Evolutionary conservation across 2,888 invertebrate genomes (phyloP).

Genomic region (Platycheirus rosarum): DNA sequence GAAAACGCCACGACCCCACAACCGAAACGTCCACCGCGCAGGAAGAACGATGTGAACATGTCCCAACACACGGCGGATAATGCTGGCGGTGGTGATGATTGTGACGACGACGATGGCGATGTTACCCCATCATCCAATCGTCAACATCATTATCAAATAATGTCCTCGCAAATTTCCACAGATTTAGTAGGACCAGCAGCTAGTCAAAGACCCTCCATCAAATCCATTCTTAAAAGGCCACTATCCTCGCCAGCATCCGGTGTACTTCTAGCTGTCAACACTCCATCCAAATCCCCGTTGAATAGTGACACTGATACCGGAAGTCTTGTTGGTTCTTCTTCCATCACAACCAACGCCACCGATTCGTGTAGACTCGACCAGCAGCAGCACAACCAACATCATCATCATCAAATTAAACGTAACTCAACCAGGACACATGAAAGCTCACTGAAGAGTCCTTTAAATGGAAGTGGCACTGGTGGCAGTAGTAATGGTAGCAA

Average conservation of each 20-base stretch:
- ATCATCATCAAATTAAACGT: slow-evolving; percentile 69
- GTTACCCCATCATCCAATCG: slow-evolving; percentile 29
- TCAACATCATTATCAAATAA: slow-evolving; percentile 50
- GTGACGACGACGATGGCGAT: slow-evolving; percentile 5
- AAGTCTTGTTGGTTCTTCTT: slow-evolving; percentile 75
- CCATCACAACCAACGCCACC: slow-evolving; percentile 35
- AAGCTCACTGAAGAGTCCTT: slow-evolving; percentile 41
- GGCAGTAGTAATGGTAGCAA: slow-evolving; percentile 37
- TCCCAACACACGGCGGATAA: slow-evolving; percentile 48
- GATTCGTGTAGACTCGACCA: slow-evolving; percentile 45
- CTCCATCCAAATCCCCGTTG: slow-evolving; percentile 78
- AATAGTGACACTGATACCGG: slow-evolving; percentile 79
- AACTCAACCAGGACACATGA: slow-evolving; percentile 66
- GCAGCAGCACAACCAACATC: slow-evolving; percentile 48
- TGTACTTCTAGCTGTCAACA: slow-evolving; percentile 43
- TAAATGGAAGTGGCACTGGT: slow-evolving; percentile 51
- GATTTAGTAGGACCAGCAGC: slow-evolving; percentile 51
- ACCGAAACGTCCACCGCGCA: slow-evolving; percentile 80
- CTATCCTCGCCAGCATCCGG: slow-evolving; percentile 79
- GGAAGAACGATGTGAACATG: slow-evolving; percentile 75
- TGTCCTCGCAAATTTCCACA: slow-evolving; percentile 62
- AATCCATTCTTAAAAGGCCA: slow-evolving; percentile 86
- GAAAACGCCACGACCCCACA: slow-evolving; percentile 53
- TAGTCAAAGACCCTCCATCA: slow-evolving; percentile 80
- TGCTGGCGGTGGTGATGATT: slow-evolving; percentile 18